These are phyloP conservation scores for Xiphophorus birchmanni DNA, from an alignment of 2,797 vertebrate genomes.

Conservation along the genomic window DNA sequence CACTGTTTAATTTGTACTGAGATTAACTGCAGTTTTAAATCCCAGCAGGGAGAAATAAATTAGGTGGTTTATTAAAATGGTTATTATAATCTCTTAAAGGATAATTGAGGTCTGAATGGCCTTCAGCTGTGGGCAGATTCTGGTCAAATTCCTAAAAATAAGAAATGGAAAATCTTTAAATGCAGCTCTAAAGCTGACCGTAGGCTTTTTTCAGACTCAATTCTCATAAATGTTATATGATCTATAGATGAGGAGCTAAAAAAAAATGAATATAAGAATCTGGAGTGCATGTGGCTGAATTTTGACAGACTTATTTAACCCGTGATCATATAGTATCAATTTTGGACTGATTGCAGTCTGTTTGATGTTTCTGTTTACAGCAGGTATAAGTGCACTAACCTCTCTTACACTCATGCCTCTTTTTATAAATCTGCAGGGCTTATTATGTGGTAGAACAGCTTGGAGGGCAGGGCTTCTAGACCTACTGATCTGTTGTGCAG, in stretches of 20 bases:
- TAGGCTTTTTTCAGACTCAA: not conserved
- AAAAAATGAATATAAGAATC: not conserved
- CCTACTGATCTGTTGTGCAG: not conserved
- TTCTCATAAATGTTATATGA: not conserved
- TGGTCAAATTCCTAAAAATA: not conserved
- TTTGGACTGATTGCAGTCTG: not conserved
- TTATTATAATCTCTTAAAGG: not conserved
- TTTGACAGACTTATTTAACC: not conserved
- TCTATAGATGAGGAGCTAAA: not conserved
- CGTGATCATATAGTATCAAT: not conserved
- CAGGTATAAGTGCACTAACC: not conserved
- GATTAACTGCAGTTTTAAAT: not conserved
- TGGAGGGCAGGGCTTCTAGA: not conserved
- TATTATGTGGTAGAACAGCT: not conserved
- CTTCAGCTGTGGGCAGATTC: not conserved
- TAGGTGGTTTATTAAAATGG: not conserved
- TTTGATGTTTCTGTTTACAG: not conserved
- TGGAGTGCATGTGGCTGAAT: not conserved
- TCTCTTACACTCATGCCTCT: not conserved
- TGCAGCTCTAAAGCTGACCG: not conserved
- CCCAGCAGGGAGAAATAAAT: not conserved
- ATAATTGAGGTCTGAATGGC: not conserved
- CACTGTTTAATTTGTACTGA: not conserved
- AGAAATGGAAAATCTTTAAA: not conserved
- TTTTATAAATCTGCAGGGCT: not conserved